Base-by-base conservation (phyloP, 2,888 invertebrate species). In the Apodemia duryi region DNA sequence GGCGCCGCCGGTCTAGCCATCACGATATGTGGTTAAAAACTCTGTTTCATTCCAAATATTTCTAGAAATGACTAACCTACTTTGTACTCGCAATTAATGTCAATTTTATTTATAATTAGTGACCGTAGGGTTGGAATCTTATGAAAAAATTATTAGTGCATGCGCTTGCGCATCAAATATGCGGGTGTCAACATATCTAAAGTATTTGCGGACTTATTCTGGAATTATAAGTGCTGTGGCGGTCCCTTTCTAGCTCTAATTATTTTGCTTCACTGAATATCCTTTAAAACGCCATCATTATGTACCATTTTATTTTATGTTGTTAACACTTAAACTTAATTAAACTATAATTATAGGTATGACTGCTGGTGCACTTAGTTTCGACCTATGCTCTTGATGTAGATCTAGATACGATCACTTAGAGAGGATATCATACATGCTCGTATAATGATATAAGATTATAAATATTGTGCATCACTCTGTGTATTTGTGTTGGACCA, bases 51-150 rank as follows among this genome's bases (percentile, higher is more conserved):
- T 71, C 65, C 68, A 66, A 38, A 51, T 70, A 71, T 84, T 85
- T 85, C 88, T 88, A 88, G 88, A 86, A 86, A 84, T 84, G 82
- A 74, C 83, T 87, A 88, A 84, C 84, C 84, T 79, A 87, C 84
- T 84, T 86, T 78, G 79, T 78, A 82, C 82, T 73, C 75, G 81
- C 78, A 90, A 90, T 90, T 88, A 86, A 82, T 88, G 88, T 85
- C 88, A 88, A 88, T 89, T 87, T 87, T 84, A 82, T 85, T 85
- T 86, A 85, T 88, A 88, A 89, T 89, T 86, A 80, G 72, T 70
- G 76, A 73, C 77, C 70, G 68, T 70, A 64, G 71, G 63, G 62
- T 63, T 63, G 71, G 72, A 70, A 74, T 74, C 71, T 69, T 75
- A 75, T 77, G 75, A 78, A 81, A 83, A 83, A 83, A 80, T 78